Evolutionary conservation across 2,888 invertebrate species (phyloP).

Genomic region (Sminthurides aquaticus): DNA sequence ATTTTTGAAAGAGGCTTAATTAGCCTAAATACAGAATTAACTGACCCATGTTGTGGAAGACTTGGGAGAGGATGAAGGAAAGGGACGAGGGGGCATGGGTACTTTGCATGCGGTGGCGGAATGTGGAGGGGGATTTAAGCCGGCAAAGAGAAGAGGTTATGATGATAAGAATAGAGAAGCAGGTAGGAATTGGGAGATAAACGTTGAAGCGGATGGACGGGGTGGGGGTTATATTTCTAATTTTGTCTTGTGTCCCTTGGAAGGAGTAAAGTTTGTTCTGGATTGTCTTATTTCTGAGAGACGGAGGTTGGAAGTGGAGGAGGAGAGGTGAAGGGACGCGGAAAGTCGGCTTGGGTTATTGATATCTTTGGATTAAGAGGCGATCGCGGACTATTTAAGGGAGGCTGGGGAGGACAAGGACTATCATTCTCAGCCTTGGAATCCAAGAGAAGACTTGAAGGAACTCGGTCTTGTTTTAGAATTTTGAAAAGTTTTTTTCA

Average conservation of each 20-base stretch:
- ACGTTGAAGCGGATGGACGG: neutral
- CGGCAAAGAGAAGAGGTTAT: neutral
- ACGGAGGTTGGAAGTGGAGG: neutral
- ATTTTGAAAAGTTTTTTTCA: too few relatives aligned
- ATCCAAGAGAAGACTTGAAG: too few relatives aligned
- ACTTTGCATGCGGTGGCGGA: neutral
- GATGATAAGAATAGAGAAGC: too few relatives aligned
- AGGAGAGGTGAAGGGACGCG: constrained; percentile 1
- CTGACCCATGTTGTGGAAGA: neutral
- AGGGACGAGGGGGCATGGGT: neutral
- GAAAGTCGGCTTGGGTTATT: neutral
- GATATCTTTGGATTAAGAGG: neutral
- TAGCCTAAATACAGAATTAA: neutral
- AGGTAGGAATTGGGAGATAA: too few relatives aligned
- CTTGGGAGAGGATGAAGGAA: too few relatives aligned
- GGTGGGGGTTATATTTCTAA: neutral
- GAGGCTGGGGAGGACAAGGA: neutral
- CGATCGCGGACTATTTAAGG: neutral
- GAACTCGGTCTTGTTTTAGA: neutral
- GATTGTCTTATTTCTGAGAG: neutral
- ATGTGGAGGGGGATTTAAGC: neutral
- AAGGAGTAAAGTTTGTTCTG: neutral
- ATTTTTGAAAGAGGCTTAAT: neutral
- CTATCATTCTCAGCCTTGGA: neutral
- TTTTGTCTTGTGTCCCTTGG: neutral